Conservation (phyloP, 2,888 invertebrate species). For the Agapostemon virescens region DNA sequence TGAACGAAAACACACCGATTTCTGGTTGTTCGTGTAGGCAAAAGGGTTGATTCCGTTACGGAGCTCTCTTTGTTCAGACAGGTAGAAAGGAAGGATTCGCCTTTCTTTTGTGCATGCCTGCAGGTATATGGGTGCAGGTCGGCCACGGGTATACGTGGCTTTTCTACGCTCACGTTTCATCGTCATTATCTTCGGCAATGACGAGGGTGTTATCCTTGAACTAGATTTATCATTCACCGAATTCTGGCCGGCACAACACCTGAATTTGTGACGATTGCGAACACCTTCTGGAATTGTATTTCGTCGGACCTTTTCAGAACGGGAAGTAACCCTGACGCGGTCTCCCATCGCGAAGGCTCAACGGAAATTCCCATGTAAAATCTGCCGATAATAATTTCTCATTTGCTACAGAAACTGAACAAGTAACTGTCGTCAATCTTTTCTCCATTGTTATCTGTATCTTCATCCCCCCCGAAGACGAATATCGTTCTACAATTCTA, state of each 20-base stretch:
- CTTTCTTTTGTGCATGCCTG: conserved; percentile 64
- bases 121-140: conserved; percentile 65
- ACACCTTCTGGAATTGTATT: conserved; percentile 35
- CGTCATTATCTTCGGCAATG: conserved; percentile 69
- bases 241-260: conserved; percentile 26
- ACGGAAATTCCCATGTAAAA: background rate
- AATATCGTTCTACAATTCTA: too few species aligned
- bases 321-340: background rate
- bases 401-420: background rate
- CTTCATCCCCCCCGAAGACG: too few species aligned
- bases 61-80: conserved; percentile 71
- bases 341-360: background rate
- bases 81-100: conserved; percentile 71
- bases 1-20: conserved; percentile 50
- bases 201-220: conserved; percentile 71
- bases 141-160: conserved; percentile 62
- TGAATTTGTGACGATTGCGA: conserved; percentile 40
- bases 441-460: too few species aligned
- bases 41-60: conserved; percentile 71
- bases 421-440: too few species aligned
- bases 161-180: conserved; percentile 59
- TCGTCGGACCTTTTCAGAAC: conserved; percentile 22
- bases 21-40: conserved; percentile 39
- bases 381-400: background rate
- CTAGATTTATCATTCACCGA: conserved; percentile 69